phyloP scores from a whole-genome alignment of 2,888 invertebrate species.

The Mythimna pallens region DNA sequence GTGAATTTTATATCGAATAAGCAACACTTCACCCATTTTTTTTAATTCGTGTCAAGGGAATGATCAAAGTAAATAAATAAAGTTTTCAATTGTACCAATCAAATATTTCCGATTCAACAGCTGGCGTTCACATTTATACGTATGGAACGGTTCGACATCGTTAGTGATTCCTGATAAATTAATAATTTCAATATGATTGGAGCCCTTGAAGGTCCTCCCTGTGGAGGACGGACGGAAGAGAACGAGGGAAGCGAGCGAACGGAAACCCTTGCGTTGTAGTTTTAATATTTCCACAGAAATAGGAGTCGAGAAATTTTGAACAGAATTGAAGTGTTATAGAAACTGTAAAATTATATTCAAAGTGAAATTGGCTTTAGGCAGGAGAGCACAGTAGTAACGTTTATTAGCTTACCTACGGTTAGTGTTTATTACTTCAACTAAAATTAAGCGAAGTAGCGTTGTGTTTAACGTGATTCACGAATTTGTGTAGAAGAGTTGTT shows the following conservation, averaged over 20 bases:
- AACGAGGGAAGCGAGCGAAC: not conserved
- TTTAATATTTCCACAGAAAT: not conserved
- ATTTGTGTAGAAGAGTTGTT: not conserved
- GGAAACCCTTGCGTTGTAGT: not conserved
- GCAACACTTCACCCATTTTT: not conserved
- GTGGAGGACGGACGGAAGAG: not conserved
- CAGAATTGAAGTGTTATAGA: too few relatives aligned
- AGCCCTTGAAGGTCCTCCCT: not conserved
- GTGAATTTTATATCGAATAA: not conserved
- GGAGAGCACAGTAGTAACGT: not conserved
- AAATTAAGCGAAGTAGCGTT: too few relatives aligned
- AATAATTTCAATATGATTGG: not conserved
- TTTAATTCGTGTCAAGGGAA: not conserved
- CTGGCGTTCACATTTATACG: not conserved
- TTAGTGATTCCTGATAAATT: constrained; percentile 3
- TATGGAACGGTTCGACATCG: not conserved
- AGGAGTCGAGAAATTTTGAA: not conserved
- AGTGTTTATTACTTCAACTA: not conserved
- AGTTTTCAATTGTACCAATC: not conserved
- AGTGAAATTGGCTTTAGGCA: not conserved
- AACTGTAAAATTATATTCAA: too few relatives aligned
- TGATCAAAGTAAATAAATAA: not conserved
- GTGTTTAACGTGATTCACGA: not conserved
- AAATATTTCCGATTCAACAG: not conserved
- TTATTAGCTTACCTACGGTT: not conserved